phyloP scores from a whole-genome alignment of 2,888 invertebrate genomes.

The Plagodis dolabraria region DNA sequence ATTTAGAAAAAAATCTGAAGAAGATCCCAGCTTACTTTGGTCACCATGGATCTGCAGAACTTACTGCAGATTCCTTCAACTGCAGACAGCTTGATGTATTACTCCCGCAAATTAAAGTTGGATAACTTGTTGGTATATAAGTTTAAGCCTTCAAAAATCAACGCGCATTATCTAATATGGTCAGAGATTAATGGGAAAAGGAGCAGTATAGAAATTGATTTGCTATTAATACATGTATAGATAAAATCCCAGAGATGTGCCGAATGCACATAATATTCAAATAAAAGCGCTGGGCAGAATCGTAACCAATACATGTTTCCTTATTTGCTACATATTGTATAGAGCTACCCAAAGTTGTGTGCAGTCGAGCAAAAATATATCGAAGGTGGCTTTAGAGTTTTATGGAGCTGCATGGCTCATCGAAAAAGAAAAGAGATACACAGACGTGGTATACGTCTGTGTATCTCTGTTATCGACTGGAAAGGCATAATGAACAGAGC shows the following conservation, averaged over 20 bases:
- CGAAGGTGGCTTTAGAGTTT: conserved; percentile 4
- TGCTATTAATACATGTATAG: not conserved
- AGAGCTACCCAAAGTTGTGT: not conserved
- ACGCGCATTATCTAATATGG: too few relatives aligned
- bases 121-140: not conserved
- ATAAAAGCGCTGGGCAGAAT: conserved; percentile 1
- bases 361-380: conserved; percentile 1
- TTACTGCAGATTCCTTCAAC: conserved; percentile 2
- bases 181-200: conserved; percentile 8
- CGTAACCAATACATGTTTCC: conserved; percentile 1
- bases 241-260: not conserved
- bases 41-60: conserved; percentile 3
- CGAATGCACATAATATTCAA: not conserved
- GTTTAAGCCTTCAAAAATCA: conserved; percentile 1
- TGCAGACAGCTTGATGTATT: conserved; percentile 3
- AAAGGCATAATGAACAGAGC: too few relatives aligned
- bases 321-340: not conserved
- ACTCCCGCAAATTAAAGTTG: conserved; percentile 3
- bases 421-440: conserved; percentile 3
- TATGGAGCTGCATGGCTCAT: conserved; percentile 2
- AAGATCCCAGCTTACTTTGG: not conserved
- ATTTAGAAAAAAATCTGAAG: not conserved
- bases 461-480: conserved; percentile 2
- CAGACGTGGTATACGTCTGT: too few relatives aligned
- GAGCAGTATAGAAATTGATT: conserved; percentile 1